Percentiles rank a stretch among this genome's conserved stretches.
phyloP scores from a whole-genome alignment of 2,113 vertebrate genomes.

The Zapus hudsonius region DNA sequence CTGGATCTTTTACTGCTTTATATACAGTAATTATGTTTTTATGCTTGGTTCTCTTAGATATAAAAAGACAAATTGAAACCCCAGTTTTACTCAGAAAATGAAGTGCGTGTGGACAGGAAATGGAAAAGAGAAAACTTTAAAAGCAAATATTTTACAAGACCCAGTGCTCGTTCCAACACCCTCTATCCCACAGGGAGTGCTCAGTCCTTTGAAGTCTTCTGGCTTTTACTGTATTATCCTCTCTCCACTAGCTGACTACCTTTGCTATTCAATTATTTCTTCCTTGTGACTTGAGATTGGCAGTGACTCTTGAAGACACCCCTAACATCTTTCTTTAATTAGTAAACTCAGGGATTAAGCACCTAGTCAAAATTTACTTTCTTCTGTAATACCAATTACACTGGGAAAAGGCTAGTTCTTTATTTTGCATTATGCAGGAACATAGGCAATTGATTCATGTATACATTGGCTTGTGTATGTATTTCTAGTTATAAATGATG shows the following conservation, averaged over 20 bases:
- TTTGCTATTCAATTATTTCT: neutral
- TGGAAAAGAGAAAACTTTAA: neutral
- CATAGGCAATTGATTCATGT: neutral
- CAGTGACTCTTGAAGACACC: conserved; percentile 21
- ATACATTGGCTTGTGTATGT: neutral
- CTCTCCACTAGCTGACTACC: neutral
- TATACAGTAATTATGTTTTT: neutral
- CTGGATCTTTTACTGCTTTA: neutral
- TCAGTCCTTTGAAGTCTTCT: neutral
- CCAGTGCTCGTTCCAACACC: neutral
- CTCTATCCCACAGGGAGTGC: neutral
- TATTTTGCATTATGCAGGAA: neutral
- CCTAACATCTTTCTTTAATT: conserved; percentile 37
- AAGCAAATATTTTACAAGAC: neutral
- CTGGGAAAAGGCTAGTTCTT: neutral
- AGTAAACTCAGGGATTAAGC: neutral
- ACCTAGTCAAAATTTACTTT: neutral
- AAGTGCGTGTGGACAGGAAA: neutral
- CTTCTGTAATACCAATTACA: neutral
- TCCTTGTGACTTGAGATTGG: conserved; percentile 3
- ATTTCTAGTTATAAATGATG: neutral
- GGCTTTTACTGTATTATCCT: neutral
- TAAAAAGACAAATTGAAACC: neutral
- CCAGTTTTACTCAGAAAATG: neutral
- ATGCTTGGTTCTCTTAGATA: neutral